Evolutionary conservation across 2,888 invertebrate species (phyloP).

Genomic region (Ennomos quercinarius): DNA sequence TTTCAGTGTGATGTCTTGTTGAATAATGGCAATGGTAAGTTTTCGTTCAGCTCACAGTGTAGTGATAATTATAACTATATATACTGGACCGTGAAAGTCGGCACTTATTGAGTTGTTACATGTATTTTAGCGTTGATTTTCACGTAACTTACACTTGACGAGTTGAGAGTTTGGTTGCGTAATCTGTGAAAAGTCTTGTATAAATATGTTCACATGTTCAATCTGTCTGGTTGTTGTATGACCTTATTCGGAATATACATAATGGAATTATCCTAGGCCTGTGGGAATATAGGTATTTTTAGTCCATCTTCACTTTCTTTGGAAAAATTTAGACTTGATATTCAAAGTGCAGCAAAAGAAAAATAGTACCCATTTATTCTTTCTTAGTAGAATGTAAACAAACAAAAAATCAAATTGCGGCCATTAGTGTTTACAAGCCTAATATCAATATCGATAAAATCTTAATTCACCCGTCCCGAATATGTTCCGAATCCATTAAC

Average conservation of each 20-base stretch:
- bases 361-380: too few species aligned
- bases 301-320: too few species aligned
- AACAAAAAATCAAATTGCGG: too few species aligned
- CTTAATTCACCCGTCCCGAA: slow-evolving; percentile 14
- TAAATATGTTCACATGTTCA: neutral
- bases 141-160: slow-evolving; percentile 36
- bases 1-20: slow-evolving; percentile 25
- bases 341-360: too few species aligned
- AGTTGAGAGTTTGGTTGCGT: slow-evolving; percentile 45
- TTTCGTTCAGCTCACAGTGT: slow-evolving; percentile 19
- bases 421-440: neutral
- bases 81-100: slow-evolving; percentile 51
- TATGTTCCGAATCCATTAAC: slow-evolving; percentile 19
- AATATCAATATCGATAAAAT: slow-evolving; percentile 30
- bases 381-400: too few species aligned
- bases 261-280: too few species aligned
- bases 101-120: slow-evolving; percentile 39
- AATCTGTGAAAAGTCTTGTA: slow-evolving; percentile 38
- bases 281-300: too few species aligned
- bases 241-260: too few species aligned
- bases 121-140: slow-evolving; percentile 44
- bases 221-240: too few species aligned
- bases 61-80: slow-evolving; percentile 50
- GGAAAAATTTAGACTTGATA: too few species aligned
- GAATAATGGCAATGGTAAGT: slow-evolving; percentile 30